These are phyloP conservation scores for Poecilia wingei DNA, from an alignment of 2,797 vertebrate species.

Conservation along the genomic window DNA sequence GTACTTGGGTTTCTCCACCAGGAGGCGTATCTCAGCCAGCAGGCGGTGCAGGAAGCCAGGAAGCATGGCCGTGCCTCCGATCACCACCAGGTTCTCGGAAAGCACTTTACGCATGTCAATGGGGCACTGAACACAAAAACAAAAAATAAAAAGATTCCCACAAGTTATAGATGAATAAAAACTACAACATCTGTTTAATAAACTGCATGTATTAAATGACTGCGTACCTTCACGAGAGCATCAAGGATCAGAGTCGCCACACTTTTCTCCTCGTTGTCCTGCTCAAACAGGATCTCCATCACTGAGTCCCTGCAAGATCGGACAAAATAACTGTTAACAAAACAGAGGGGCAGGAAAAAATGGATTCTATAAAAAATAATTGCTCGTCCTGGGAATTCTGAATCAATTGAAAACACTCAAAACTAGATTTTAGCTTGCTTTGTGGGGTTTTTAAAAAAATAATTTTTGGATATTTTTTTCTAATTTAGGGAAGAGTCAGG, in stretches of 20 bases:
- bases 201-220: neutral
- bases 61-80: constrained; percentile 94
- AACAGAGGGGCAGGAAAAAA: too few relatives aligned
- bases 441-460: too few relatives aligned
- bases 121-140: constrained; percentile 84
- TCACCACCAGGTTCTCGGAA: constrained; percentile 94
- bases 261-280: constrained; percentile 98
- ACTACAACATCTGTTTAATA: neutral
- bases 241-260: constrained; percentile 96
- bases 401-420: too few relatives aligned
- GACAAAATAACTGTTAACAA: neutral
- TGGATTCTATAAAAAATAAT: too few relatives aligned
- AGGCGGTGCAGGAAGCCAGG: constrained; percentile 95
- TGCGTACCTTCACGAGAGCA: constrained; percentile 90
- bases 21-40: constrained; percentile 91
- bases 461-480: too few relatives aligned
- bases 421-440: too few relatives aligned
- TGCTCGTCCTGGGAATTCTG: too few relatives aligned
- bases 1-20: constrained; percentile 95
- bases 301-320: constrained; percentile 87
- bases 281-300: constrained; percentile 96
- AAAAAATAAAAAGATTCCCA: neutral
- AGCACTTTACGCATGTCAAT: constrained; percentile 96
- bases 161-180: neutral
- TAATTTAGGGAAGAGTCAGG: too few relatives aligned